phyloP scores from a whole-genome alignment of 2,113 vertebrate species.

The Ochotona curzoniae region DNA sequence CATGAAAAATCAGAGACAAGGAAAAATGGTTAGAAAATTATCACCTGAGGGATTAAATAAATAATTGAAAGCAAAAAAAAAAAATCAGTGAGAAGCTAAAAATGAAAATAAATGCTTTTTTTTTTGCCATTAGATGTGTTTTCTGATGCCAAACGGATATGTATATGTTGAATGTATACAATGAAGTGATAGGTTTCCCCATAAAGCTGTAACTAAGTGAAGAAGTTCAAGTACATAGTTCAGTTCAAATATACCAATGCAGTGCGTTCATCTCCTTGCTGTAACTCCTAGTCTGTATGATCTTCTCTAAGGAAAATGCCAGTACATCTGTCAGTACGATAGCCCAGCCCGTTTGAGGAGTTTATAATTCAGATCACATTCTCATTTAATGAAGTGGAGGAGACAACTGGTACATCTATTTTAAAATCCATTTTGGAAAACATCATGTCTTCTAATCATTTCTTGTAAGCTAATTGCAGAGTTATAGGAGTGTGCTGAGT shows the following conservation, averaged over 20 bases:
- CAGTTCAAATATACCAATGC: background rate
- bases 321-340: background rate
- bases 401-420: background rate
- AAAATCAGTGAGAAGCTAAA: background rate
- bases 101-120: background rate
- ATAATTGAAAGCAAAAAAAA: background rate
- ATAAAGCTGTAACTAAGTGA: background rate
- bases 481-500: background rate
- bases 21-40: background rate
- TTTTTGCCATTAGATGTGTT: background rate
- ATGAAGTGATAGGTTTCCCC: background rate
- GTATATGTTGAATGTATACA: background rate
- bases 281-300: background rate
- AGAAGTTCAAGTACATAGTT: background rate
- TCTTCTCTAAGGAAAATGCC: background rate
- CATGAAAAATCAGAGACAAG: background rate
- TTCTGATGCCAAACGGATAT: background rate
- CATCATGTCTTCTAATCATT: background rate
- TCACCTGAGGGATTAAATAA: background rate
- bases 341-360: background rate
- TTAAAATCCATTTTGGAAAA: conserved; percentile 13
- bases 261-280: background rate
- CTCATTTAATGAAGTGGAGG: background rate
- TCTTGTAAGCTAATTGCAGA: background rate
- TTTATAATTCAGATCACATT: background rate